A percentile compares a stretch with the other conserved stretches of the same genome.
phyloP scores from a whole-genome alignment of 2,113 vertebrate species.

The Melanocharis versteri region DNA sequence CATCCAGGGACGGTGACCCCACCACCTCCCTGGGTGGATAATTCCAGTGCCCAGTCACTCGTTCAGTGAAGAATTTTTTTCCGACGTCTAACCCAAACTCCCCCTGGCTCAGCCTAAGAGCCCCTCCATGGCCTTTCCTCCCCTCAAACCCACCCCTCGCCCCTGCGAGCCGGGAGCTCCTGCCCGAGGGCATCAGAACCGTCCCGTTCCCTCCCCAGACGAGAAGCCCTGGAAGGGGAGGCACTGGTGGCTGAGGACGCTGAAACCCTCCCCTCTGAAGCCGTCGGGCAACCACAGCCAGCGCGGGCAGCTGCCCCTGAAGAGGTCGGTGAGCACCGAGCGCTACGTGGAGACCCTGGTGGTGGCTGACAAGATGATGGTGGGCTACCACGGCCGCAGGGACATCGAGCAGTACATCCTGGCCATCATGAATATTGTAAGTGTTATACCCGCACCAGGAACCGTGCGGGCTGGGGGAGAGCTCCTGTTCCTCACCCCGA shows the following conservation, averaged over 20 bases:
- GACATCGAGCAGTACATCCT: conserved; percentile 98
- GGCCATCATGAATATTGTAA: conserved; percentile 99
- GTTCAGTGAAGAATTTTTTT: not conserved
- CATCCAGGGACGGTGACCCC: not conserved
- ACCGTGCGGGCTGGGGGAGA: fast-evolving
- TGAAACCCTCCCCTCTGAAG: conserved; percentile 82
- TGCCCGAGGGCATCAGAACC: not conserved
- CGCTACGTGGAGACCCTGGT: conserved; percentile 97
- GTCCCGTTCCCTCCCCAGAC: conserved; percentile 65
- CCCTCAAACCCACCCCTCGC: not conserved
- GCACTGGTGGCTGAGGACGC: conserved; percentile 88
- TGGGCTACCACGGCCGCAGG: conserved; percentile 93
- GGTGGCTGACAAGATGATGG: conserved; percentile 98
- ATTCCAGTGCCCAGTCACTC: not conserved
- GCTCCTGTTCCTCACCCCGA: fast-evolving
- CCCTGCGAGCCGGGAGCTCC: not conserved
- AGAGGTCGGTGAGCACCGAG: conserved; percentile 92
- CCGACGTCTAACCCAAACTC: not conserved
- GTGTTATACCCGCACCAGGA: conserved; percentile 72
- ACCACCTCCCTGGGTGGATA: not conserved
- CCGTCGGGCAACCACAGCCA: conserved; percentile 81
- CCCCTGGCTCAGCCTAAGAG: not conserved
- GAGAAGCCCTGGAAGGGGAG: conserved; percentile 91
- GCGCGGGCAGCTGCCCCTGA: conserved; percentile 87
- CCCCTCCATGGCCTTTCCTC: not conserved